Evolutionary conservation across 1,140 invertebrate genomes (phyloP), one percentile per base, ranked within the genome.

Genomic region (Tetramorium parvispinum): DNA sequence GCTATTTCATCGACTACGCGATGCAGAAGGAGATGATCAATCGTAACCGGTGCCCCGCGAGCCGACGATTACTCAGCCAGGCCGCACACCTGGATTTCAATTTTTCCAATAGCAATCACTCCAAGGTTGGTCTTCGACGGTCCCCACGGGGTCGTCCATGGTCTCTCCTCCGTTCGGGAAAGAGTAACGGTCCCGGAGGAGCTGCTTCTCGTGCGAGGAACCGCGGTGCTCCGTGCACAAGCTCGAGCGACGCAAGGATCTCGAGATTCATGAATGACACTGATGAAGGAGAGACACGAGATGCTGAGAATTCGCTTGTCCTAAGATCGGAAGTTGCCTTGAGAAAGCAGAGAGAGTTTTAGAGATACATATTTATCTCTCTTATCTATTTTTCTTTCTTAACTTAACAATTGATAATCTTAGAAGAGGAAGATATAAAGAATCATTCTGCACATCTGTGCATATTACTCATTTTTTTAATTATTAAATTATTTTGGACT

Each of bases 11-110:
- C 59, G 92, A 94, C 13, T 94, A 93, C 71, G 93, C 93, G 37
- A 92, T 94, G 61, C 94, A 94, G 66, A 95, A 94, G 76, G 93
- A 94, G 70, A 93, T 93, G 16, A 94, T 93, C 82, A 95, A 94
- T 91, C 93, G 94, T 7, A 94, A 94, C 87, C 93, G 94, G 73
- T 91, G 88, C 43, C 61, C 93, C 16, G 92, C 92, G 21, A 94
- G 94, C 87, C 92, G 93, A 81, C 91, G 93, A 55, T 88, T 94
- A 24, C 91, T 94, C 32, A 92, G 91, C 63, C 93, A 94, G 75
- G 90, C 88, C n/a, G 88, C 92, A 51, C 89, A 91, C 32, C 87
- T 88, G 71, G 93, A 94, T 40, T 87, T 87, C 55, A 93, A 91
- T 91, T 57, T 89, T 21, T 82, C 90, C 16, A 93, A 93, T 81